Conservation (phyloP, 2,888 invertebrate species). For the Microctonus aethiopoides region DNA sequence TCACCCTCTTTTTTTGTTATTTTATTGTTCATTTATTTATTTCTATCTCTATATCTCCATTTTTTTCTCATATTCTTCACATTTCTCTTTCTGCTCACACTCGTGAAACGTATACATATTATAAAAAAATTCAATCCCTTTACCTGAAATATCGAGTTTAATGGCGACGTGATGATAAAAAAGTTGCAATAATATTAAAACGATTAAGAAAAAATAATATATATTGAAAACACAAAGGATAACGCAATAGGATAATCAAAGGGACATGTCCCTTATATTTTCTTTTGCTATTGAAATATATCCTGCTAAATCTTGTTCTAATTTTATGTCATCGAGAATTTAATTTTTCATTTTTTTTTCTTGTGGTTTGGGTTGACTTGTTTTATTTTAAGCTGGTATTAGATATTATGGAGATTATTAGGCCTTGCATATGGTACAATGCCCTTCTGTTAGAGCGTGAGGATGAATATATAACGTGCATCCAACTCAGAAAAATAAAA, state of each 20-base stretch:
- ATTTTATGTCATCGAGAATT: neutral
- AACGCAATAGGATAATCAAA: no score
- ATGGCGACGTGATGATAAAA: conserved; percentile 49
- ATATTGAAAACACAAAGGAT: no score
- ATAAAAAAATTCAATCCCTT: conserved; percentile 64
- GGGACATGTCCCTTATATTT: no score
- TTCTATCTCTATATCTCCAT: neutral
- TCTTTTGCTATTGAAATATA: neutral
- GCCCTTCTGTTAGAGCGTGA: no score
- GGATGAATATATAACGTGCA: no score
- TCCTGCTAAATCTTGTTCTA: conserved; percentile 1
- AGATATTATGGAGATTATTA: no score
- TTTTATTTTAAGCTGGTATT: no score
- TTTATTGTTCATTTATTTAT: neutral
- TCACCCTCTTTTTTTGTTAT: neutral
- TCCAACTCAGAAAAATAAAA: no score
- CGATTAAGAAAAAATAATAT: neutral
- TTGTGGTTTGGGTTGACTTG: no score
- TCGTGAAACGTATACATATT: neutral
- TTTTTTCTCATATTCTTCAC: conserved; percentile 1
- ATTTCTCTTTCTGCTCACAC: neutral
- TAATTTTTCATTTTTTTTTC: no score
- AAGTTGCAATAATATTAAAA: conserved; percentile 13
- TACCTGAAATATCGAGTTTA: conserved; percentile 63
- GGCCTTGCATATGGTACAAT: no score